Evolutionary conservation across 2,888 invertebrate genomes (phyloP), one percentile per base, ranked within the genome.

Genomic region (Tetropium fuscum): DNA sequence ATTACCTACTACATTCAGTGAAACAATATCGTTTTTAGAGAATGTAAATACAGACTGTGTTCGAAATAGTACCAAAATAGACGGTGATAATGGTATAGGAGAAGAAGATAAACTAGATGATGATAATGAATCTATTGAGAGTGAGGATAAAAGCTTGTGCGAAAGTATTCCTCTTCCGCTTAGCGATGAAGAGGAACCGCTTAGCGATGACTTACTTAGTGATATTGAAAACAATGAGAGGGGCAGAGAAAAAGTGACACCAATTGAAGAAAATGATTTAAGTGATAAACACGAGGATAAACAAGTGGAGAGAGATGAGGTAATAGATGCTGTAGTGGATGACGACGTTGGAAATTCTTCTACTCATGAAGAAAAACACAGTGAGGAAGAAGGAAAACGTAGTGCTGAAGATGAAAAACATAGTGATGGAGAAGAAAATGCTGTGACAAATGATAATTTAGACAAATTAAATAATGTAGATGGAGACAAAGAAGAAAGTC

Each of bases 1-100:
- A 4, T 30, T 11, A 30, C 11, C 2, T 8, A 27, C 2, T 27
- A 3, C 10, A n/a, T 1, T 27, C 2, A 27, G 10, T 2, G 8
- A 27, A 27, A n/a, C 7, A 2, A 2, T 27, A n/a, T 27, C 27
- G 27, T 34, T 48, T 48, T 22, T 22, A 48, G 48, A 58, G 30
- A 27, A 40, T 15, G 53, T 44, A 51, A 49, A 7, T 48, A 36
- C 10, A 4, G 34, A 41, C 18, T 40, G 30, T 11, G 41, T 32
- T 41, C 18, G 38, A 20, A 38, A 56, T 27, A 54, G 53, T 41
- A 43, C 40, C 19, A 66, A 34, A 16, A 7, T 20, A 5, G 32
- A 25, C 5, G 11, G 38, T 1, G 57, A 63, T 27, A 53, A 57
- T 30, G 6, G 1, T 8, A 30, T 11, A 7, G 34, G n/a, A n/a